A percentile compares a stretch with the other conserved stretches of the same genome.
phyloP scores from a whole-genome alignment of 2,113 vertebrate species.

The Otis tarda region DNA sequence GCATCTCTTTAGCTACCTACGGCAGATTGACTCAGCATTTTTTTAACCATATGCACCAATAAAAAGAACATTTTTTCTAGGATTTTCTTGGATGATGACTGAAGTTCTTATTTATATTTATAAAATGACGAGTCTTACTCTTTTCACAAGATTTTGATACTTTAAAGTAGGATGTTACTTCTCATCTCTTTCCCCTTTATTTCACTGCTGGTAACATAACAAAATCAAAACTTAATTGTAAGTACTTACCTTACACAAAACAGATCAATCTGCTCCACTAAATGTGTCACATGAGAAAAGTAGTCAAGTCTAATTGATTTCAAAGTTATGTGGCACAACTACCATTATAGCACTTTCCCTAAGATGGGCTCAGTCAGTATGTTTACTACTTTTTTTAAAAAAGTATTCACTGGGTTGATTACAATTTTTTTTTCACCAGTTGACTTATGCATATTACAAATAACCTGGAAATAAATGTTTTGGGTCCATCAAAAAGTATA shows the following conservation, averaged over 20 bases:
- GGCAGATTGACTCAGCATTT: background rate
- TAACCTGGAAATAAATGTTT: background rate
- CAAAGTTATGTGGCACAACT: constrained; percentile 54
- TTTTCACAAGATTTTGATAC: background rate
- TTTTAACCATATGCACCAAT: background rate
- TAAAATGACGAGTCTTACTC: background rate
- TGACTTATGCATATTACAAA: constrained; percentile 39
- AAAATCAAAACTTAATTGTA: constrained; percentile 70
- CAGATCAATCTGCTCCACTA: constrained; percentile 75
- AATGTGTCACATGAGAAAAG: constrained; percentile 67
- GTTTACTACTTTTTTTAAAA: constrained; percentile 41
- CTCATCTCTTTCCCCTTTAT: background rate
- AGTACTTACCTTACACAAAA: constrained; percentile 67
- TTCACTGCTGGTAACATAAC: constrained; percentile 52
- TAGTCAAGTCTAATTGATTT: constrained; percentile 71
- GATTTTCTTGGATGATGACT: background rate
- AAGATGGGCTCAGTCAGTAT: constrained; percentile 49
- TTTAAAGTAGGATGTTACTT: background rate
- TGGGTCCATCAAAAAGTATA: background rate
- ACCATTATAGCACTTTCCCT: constrained; percentile 36
- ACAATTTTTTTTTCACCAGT: background rate
- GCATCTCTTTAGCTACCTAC: background rate
- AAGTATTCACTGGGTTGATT: constrained; percentile 37
- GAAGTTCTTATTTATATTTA: background rate
- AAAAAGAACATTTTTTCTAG: background rate